Evolutionary conservation across 2,888 invertebrate genomes (phyloP), one percentile per base, ranked within the genome.

Genomic region (Tetramorium bicarinatum): DNA sequence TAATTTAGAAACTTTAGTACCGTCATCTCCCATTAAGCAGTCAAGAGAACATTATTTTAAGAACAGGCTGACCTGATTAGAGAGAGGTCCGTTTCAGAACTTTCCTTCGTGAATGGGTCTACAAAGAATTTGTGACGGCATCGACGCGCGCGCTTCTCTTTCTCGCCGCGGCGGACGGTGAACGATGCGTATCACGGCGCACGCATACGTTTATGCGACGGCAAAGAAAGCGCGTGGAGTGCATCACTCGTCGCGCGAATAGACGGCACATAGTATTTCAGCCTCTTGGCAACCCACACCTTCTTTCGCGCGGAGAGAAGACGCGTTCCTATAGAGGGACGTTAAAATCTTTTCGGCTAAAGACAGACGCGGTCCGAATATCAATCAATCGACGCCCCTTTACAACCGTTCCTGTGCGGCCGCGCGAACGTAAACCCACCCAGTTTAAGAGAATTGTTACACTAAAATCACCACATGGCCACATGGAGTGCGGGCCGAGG

Each of bases 381-480:
- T 93, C 93, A 93, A 93, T 94, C 94, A 93, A 92, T 94, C 93
- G 91, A 85, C 92, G 92, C 91, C 90, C 90, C 91, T 92, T 93
- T 94, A 91, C 88, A 87, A 89, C 85, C 88, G 88, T 86, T 87
- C 83, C 88, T 86, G 69, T 77, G 54, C 67, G 84, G 47, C 67
- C 56, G 84, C 69, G 76, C 49, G 83, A 89, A 88, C 85, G 89
- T 91, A 92, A 92, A 91, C 89, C 88, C 56, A 29, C 80, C 84
- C 86, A 85, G 82, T 88, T 92, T 91, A 87, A 91, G 90, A 91
- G 92, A 92, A 93, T 93, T 93, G 93, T 93, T 92, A 92, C 90
- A 90, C 90, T 92, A 92, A 93, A 92, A 93, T 91, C 91, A 91
- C 92, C 92, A 92, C 92, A 92, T 93, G 92, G 93, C 92, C 89